phyloP scores from a whole-genome alignment of 1,140 invertebrate genomes.

The Neotoxoptera formosana region DNA sequence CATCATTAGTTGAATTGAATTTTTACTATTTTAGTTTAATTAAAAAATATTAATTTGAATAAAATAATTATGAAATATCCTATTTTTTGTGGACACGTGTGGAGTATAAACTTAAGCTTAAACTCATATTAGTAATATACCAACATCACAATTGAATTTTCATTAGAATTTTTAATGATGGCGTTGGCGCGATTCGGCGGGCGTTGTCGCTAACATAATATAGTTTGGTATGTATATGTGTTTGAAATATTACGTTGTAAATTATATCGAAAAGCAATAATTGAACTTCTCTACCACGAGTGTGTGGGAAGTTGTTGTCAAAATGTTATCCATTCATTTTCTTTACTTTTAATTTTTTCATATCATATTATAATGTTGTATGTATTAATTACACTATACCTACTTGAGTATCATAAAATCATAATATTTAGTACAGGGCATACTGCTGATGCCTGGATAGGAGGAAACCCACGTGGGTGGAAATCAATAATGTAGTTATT shows the following conservation, averaged over 20 bases:
- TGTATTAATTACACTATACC: conserved; percentile 28
- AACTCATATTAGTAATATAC: background rate
- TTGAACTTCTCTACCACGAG: background rate
- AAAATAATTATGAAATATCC: background rate
- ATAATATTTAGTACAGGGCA: background rate
- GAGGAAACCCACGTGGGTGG: background rate
- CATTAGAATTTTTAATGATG: conserved; percentile 30
- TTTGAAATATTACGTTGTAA: conserved; percentile 18
- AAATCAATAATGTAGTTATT: conserved; percentile 36
- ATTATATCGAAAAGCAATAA: conserved; percentile 51
- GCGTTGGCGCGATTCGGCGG: conserved; percentile 49
- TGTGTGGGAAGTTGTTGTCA: conserved; percentile 13
- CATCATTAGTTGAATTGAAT: background rate
- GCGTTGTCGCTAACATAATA: conserved; percentile 28
- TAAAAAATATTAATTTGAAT: background rate
- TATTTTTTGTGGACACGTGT: background rate
- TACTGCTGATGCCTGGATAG: background rate
- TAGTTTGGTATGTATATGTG: background rate
- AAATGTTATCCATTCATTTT: conserved; percentile 19
- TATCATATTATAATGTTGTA: background rate
- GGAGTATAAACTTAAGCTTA: background rate
- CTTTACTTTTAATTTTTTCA: background rate
- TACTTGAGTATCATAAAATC: background rate
- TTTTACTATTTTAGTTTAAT: background rate
- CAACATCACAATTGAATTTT: conserved; percentile 35